Conservation (phyloP, 2,113 vertebrate genomes). For the Miniopterus natalensis region DNA sequence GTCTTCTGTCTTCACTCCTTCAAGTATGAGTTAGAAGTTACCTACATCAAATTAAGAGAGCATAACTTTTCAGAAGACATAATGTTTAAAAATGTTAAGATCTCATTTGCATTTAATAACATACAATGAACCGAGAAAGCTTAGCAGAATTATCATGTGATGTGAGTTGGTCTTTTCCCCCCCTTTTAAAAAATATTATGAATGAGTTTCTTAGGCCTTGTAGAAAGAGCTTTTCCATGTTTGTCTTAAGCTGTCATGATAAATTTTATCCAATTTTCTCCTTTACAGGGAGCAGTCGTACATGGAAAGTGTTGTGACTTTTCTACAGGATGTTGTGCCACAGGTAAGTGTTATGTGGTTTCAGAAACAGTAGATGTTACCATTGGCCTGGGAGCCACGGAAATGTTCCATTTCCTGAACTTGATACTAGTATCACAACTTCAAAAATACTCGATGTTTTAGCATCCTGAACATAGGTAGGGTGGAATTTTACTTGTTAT, state of each 20-base stretch:
- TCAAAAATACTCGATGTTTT: background rate
- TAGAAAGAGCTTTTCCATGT: background rate
- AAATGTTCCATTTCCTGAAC: conserved; percentile 5
- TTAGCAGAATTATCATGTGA: background rate
- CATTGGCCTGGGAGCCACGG: background rate
- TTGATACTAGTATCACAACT: background rate
- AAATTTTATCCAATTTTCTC: conserved; percentile 58
- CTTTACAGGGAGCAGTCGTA: conserved; percentile 96
- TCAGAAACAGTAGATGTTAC: background rate
- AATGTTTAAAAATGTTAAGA: background rate
- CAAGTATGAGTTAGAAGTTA: background rate
- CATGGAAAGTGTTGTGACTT: conserved; percentile 99
- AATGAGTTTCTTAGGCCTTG: background rate
- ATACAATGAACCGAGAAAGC: background rate
- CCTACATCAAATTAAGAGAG: background rate
- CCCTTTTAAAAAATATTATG: background rate
- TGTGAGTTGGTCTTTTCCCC: background rate
- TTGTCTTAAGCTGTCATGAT: conserved; percentile 4
- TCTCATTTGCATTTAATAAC: background rate
- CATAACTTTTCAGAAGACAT: conserved; percentile 13
- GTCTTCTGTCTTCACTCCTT: background rate
- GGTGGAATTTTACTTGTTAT: background rate
- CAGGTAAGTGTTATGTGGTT: conserved; percentile 89
- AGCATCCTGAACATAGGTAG: background rate
- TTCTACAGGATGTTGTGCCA: conserved; percentile 98